These are phyloP conservation scores for Poecile montanus DNA, from an alignment of 2,797 vertebrate species.

Conservation along the genomic window DNA sequence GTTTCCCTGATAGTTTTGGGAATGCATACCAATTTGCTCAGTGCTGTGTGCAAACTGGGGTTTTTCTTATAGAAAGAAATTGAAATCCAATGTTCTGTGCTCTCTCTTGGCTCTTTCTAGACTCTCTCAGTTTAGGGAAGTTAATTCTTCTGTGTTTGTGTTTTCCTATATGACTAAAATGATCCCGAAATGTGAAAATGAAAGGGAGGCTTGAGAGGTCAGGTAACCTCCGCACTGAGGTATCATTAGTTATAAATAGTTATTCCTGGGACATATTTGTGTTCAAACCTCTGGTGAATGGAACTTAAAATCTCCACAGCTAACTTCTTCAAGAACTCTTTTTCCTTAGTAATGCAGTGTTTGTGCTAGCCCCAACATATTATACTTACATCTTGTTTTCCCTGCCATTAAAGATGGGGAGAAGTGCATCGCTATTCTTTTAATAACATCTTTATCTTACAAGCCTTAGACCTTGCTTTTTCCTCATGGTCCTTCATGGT, in stretches of 20 bases:
- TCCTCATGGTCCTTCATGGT: not conserved
- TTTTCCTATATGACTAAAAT: not conserved
- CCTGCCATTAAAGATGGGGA: not conserved
- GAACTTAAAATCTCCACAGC: not conserved
- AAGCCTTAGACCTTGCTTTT: not conserved
- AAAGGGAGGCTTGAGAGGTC: not conserved
- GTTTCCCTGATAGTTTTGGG: not conserved
- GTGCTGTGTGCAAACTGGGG: not conserved
- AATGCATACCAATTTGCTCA: not conserved
- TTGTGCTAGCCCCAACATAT: not conserved
- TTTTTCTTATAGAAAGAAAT: not conserved
- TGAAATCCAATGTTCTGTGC: not conserved
- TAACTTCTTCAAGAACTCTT: not conserved
- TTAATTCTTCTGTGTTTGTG: not conserved
- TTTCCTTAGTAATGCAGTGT: not conserved
- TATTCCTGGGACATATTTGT: not conserved
- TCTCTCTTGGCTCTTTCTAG: not conserved
- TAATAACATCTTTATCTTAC: not conserved
- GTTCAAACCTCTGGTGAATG: not conserved
- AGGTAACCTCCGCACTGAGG: not conserved
- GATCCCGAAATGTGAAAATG: conserved; percentile 7
- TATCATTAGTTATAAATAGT: not conserved
- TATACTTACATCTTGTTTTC: not conserved
- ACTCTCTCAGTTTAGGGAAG: not conserved
- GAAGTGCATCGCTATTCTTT: not conserved